Percentiles rank a stretch among this genome's conserved stretches.
These are phyloP conservation scores for Aulostomus chinensis DNA, from an alignment of 2,797 vertebrate species.

Conservation along the genomic window DNA sequence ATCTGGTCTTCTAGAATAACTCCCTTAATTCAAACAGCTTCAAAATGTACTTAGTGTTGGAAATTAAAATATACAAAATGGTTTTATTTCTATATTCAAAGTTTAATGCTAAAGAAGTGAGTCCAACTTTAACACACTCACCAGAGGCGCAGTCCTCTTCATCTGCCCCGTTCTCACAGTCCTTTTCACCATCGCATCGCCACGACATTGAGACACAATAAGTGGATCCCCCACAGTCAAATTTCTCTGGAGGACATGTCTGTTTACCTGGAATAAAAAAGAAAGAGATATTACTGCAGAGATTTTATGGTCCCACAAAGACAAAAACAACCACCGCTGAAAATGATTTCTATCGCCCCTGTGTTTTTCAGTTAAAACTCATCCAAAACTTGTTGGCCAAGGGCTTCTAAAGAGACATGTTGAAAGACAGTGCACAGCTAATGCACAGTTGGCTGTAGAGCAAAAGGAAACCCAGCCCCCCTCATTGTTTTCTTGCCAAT, in stretches of 20 bases:
- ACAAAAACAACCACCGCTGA: constrained; percentile 14
- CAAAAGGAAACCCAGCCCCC: constrained; percentile 18
- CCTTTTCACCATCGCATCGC: constrained; percentile 94
- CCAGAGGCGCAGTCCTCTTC: constrained; percentile 91
- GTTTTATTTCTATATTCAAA: no score
- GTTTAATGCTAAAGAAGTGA: background rate
- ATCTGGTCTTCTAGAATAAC: constrained; percentile 8
- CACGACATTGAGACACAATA: constrained; percentile 94
- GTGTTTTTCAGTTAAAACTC: constrained; percentile 26
- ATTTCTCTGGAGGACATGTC: constrained; percentile 93
- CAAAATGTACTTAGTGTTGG: background rate
- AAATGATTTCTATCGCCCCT: constrained; percentile 34
- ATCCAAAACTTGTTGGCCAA: constrained; percentile 36
- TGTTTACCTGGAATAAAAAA: constrained; percentile 82
- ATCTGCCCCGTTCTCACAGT: constrained; percentile 92
- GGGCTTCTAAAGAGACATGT: constrained; percentile 27
- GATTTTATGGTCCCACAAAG: constrained; percentile 39
- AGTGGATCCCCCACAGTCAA: constrained; percentile 91
- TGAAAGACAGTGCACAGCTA: constrained; percentile 44
- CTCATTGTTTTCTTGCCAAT: constrained; percentile 56
- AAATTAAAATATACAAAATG: background rate
- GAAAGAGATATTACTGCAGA: constrained; percentile 42
- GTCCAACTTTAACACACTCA: constrained; percentile 74
- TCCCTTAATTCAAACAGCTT: background rate
- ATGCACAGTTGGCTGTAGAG: constrained; percentile 45